Evolutionary conservation across 1,140 invertebrate species (phyloP).

Genomic region (Heliconius congener): DNA sequence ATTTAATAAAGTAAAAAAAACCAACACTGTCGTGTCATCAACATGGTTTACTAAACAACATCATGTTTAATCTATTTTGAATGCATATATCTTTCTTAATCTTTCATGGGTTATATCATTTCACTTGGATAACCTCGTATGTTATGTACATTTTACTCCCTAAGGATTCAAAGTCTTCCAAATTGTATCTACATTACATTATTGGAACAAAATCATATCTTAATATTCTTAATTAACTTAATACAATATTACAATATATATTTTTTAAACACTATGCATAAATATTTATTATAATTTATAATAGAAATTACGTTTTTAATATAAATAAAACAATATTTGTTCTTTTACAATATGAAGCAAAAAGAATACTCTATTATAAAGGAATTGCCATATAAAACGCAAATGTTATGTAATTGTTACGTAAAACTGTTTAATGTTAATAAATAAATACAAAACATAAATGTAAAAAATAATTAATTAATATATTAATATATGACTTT

Average conservation of each 20-base stretch:
- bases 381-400: background rate
- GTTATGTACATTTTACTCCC: constrained; percentile 67
- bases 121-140: background rate
- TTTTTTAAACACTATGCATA: too few species aligned
- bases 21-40: too few species aligned
- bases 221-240: background rate
- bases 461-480: background rate
- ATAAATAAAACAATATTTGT: too few species aligned
- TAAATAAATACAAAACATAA: background rate
- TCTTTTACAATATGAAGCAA: background rate
- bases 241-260: too few species aligned
- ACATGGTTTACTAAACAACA: too few species aligned
- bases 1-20: too few species aligned
- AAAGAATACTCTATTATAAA: background rate
- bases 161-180: constrained; percentile 47
- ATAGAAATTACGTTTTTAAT: too few species aligned
- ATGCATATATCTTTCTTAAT: background rate
- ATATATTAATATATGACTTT: constrained; percentile 5
- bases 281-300: too few species aligned
- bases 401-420: background rate
- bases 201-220: background rate
- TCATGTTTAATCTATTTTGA: background rate
- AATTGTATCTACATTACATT: constrained; percentile 25
- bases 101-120: background rate
- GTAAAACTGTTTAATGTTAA: background rate